Conservation (phyloP, 1,140 invertebrate genomes). For the Rhopalosiphum padi region DNA sequence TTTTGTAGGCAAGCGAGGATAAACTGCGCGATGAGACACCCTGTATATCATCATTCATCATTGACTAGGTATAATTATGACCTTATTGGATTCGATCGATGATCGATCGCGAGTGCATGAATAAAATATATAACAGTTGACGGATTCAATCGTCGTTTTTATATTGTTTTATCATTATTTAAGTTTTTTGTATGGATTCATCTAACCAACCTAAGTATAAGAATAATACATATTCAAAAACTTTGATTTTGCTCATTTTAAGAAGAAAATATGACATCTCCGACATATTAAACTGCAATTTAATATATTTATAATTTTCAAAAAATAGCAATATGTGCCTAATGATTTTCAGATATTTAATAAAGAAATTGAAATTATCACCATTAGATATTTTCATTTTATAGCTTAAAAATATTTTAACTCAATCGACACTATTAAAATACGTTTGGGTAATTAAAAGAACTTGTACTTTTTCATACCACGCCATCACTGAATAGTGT, state of each 20-base stretch:
- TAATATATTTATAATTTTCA: too few species aligned
- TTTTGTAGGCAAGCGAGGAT: not conserved
- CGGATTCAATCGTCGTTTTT: not conserved
- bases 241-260: not conserved
- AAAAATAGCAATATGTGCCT: too few species aligned
- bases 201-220: not conserved
- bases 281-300: too few species aligned
- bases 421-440: not conserved
- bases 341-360: not conserved
- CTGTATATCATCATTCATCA: not conserved
- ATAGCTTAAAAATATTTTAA: not conserved
- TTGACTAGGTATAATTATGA: not conserved
- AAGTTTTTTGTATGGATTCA: not conserved
- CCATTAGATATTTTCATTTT: not conserved
- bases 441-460: not conserved
- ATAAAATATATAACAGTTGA: not conserved
- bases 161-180: not conserved
- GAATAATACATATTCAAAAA: not conserved
- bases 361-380: not conserved
- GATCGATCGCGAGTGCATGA: not conserved
- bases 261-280: not conserved
- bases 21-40: not conserved
- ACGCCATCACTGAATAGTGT: not conserved
- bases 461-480: not conserved
- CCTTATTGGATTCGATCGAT: not conserved